Percentiles rank a stretch among this genome's conserved stretches.
Conservation (phyloP, 2,888 invertebrate genomes). For the Serripes groenlandicus region DNA sequence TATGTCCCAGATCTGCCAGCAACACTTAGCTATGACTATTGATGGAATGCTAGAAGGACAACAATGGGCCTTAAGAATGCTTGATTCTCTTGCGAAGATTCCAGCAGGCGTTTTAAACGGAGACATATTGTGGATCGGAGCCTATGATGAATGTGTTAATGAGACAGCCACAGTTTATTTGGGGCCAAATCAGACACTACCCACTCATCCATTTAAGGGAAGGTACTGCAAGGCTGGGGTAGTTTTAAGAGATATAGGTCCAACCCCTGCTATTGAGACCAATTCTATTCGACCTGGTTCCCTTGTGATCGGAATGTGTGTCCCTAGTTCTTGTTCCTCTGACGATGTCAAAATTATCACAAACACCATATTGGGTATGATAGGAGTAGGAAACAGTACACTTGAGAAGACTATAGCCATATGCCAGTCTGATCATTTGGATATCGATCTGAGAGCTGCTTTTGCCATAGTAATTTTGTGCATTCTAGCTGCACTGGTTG, state of each 20-base stretch:
- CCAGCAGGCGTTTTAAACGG: constrained; percentile 58
- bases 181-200: constrained; percentile 48
- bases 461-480: constrained; percentile 46
- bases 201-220: constrained; percentile 57
- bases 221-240: constrained; percentile 57
- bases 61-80: constrained; percentile 50
- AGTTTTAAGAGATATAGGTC: constrained; percentile 10
- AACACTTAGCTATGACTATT: constrained; percentile 19
- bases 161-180: constrained; percentile 46
- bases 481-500: constrained; percentile 51
- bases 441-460: constrained; percentile 61
- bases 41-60: constrained; percentile 7
- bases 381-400: constrained; percentile 26
- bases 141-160: constrained; percentile 67
- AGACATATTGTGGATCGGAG: constrained; percentile 58
- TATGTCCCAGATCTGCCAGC: constrained; percentile 29
- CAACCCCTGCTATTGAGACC: constrained; percentile 24
- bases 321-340: constrained; percentile 57
- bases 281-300: not conserved
- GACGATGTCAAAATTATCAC: constrained; percentile 34
- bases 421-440: constrained; percentile 43
- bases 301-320: constrained; percentile 55
- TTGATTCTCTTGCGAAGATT: constrained; percentile 60
- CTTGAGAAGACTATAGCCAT: constrained; percentile 22
- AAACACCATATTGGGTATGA: constrained; percentile 26